Evolutionary conservation across 2,888 invertebrate species (phyloP).

Genomic region (Caradrina kadenii): DNA sequence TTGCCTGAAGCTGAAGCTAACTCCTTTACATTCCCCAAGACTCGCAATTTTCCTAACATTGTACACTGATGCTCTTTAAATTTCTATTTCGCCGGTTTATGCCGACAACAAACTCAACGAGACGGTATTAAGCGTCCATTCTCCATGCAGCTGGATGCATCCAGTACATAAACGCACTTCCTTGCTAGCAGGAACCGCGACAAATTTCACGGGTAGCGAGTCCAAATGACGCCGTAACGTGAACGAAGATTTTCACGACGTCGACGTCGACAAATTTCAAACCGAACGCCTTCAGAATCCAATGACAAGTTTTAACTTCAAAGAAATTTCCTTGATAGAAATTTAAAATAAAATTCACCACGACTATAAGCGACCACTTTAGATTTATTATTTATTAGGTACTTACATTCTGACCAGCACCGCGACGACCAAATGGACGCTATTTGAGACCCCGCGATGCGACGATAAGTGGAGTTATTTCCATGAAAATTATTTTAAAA

Average conservation of each 20-base stretch:
- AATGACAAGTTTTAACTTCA: constrained; percentile 51
- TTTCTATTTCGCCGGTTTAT: constrained; percentile 59
- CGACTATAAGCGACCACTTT: constrained; percentile 37
- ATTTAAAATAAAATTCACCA: constrained; percentile 54
- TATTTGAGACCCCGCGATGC: constrained; percentile 61
- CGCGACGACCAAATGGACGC: constrained; percentile 57
- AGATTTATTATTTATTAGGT: constrained; percentile 58
- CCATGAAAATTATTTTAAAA: constrained; percentile 83
- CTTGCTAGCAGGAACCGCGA: constrained; percentile 76
- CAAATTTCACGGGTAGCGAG: constrained; percentile 87
- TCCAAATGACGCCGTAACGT: constrained; percentile 77
- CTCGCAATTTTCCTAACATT: constrained; percentile 56
- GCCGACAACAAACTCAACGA: constrained; percentile 57
- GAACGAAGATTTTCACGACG: constrained; percentile 81
- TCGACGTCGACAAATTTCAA: constrained; percentile 80
- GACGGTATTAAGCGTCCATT: constrained; percentile 65
- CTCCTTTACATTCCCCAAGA: constrained; percentile 42
- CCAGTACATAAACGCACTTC: constrained; percentile 65
- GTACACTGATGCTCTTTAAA: constrained; percentile 56
- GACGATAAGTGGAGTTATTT: constrained; percentile 77
- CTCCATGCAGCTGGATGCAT: constrained; percentile 71
- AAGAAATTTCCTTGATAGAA: constrained; percentile 44
- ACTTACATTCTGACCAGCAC: constrained; percentile 47
- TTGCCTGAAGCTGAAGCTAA: constrained; percentile 15
- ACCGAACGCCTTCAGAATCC: constrained; percentile 76